Evolutionary conservation across 2,797 vertebrate genomes (phyloP).

Genomic region (Huso huso): DNA sequence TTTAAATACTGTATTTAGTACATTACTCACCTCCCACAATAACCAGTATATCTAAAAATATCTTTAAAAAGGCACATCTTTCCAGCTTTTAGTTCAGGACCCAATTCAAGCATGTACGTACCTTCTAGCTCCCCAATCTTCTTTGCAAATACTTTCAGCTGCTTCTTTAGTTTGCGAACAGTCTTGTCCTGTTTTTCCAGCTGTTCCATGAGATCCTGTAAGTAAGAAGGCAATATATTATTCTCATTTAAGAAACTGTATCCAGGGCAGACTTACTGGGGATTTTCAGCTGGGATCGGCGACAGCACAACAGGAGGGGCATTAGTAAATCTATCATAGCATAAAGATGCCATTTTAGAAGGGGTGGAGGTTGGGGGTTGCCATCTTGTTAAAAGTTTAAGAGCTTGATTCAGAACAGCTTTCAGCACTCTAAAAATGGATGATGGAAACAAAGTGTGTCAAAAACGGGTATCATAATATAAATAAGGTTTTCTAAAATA

Average conservation of each 20-base stretch:
- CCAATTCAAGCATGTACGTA: constrained; percentile 32
- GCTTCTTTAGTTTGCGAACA: constrained; percentile 94
- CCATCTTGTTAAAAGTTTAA: constrained; percentile 37
- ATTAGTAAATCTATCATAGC: constrained; percentile 18
- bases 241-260: constrained; percentile 5
- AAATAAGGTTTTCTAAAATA: background rate
- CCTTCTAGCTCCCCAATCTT: constrained; percentile 96
- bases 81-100: too few species aligned
- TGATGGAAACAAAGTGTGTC: constrained; percentile 22
- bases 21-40: too few species aligned
- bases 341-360: constrained; percentile 15
- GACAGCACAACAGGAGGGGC: constrained; percentile 10
- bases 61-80: too few species aligned
- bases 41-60: too few species aligned
- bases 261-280: background rate
- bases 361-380: constrained; percentile 16
- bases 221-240: constrained; percentile 12
- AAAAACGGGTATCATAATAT: too few species aligned
- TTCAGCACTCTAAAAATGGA: background rate
- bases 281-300: constrained; percentile 2
- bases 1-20: too few species aligned
- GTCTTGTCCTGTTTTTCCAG: constrained; percentile 96
- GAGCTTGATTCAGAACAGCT: constrained; percentile 24
- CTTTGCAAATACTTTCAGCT: constrained; percentile 94
- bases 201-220: constrained; percentile 94